Conservation (phyloP, 2,113 vertebrate genomes). For the Capra hircus region DNA sequence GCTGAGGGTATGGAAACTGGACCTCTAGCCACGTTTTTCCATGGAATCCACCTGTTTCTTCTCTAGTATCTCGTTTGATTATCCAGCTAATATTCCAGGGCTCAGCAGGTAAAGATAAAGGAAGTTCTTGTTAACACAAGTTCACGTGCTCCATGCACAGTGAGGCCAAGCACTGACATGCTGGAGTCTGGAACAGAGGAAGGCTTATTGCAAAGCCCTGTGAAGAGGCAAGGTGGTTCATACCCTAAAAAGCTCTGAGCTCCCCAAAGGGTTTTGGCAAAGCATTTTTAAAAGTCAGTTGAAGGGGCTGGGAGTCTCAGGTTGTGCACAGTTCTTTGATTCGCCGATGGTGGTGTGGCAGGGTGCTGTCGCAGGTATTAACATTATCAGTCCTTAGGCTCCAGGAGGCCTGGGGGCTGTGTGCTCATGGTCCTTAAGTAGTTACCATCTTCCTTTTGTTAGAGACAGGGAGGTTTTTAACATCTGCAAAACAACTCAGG, state of each 20-base stretch:
- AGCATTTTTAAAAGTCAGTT: background rate
- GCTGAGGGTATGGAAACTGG: background rate
- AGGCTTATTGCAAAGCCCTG: background rate
- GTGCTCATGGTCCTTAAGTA: background rate
- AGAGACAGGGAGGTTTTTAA: background rate
- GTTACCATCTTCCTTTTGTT: background rate
- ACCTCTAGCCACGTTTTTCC: background rate
- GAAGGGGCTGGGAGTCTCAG: background rate
- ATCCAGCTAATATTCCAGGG: background rate
- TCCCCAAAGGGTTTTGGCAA: background rate
- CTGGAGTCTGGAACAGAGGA: background rate
- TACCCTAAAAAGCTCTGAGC: background rate
- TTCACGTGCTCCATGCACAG: background rate
- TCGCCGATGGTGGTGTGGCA: accelerated
- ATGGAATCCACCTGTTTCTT: background rate
- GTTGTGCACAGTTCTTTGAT: background rate
- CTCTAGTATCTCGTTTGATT: background rate
- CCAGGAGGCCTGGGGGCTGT: background rate
- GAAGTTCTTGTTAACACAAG: background rate
- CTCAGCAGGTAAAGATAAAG: too few relatives aligned
- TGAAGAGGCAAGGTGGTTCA: background rate
- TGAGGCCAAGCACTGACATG: background rate
- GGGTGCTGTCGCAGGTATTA: background rate
- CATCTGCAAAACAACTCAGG: background rate
- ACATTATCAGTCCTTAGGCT: background rate